Percentiles rank a stretch among this genome's conserved stretches.
phyloP scores from a whole-genome alignment of 1,140 invertebrate species.

The Philopotamus ludificatus region DNA sequence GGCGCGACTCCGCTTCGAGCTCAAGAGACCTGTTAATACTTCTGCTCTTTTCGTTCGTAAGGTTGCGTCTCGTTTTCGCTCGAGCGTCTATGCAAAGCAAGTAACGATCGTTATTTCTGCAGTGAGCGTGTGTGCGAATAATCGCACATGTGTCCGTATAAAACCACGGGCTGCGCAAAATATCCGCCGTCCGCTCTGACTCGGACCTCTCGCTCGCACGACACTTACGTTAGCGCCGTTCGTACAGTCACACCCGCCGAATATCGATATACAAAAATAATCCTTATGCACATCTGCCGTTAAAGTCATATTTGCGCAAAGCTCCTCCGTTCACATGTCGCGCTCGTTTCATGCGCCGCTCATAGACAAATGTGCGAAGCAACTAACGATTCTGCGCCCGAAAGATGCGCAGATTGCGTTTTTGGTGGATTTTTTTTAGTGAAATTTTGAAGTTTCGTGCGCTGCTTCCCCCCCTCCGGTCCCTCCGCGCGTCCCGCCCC shows the following conservation, averaged over 20 bases:
- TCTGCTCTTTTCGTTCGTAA: conserved; percentile 6
- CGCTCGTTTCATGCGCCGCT: not conserved
- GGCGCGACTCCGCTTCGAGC: not conserved
- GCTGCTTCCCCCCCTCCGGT: conserved; percentile 1
- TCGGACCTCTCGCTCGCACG: conserved; percentile 29
- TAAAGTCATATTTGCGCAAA: too few species aligned
- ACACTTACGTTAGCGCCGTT: conserved; percentile 7
- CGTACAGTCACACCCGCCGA: conserved; percentile 6
- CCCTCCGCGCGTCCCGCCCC: too few species aligned
- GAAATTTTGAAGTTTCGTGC: conserved; percentile 32
- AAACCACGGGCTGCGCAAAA: conserved; percentile 41
- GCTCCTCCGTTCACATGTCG: too few species aligned
- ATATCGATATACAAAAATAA: not conserved
- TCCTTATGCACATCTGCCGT: too few species aligned
- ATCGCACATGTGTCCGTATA: conserved; percentile 34
- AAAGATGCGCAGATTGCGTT: conserved; percentile 43
- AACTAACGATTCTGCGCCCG: conserved; percentile 42
- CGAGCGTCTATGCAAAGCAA: conserved; percentile 29
- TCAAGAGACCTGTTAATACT: conserved; percentile 27
- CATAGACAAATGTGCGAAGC: conserved; percentile 28
- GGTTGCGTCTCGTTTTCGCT: conserved; percentile 26
- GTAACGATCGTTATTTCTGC: conserved; percentile 41
- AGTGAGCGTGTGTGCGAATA: conserved; percentile 13
- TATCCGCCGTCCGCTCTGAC: conserved; percentile 19
- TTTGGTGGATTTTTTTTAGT: conserved; percentile 41